These are phyloP conservation scores for Drosophila paranaensis DNA, from an alignment of 2,888 invertebrate genomes.

Conservation along the genomic window DNA sequence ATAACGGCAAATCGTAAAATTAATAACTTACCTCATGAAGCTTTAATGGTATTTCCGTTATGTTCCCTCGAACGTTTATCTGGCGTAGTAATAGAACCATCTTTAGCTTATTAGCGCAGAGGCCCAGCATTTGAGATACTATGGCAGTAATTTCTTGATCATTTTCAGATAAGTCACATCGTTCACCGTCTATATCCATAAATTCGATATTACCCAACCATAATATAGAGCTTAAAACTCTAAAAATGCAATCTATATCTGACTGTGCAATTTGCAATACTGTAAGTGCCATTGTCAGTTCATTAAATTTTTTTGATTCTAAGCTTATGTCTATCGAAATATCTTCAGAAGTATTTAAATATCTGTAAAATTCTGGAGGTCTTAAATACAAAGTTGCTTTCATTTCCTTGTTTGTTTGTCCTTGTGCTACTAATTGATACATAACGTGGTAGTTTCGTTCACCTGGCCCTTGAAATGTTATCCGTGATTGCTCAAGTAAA, in stretches of 20 bases:
- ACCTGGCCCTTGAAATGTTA: conserved; percentile 94
- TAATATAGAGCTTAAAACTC: conserved; percentile 93
- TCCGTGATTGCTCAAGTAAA: conserved; percentile 94
- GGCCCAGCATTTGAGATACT: conserved; percentile 90
- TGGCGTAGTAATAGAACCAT: conserved; percentile 92
- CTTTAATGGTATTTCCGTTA: conserved; percentile 95
- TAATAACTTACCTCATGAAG: conserved; percentile 89
- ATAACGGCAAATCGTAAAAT: too few relatives aligned
- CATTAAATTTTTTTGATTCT: conserved; percentile 91
- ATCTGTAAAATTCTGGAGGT: conserved; percentile 91
- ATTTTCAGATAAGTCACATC: conserved; percentile 90
- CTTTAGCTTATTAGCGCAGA: conserved; percentile 90
- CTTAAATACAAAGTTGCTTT: conserved; percentile 90
- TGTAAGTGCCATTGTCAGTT: conserved; percentile 94
- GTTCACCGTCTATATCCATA: conserved; percentile 94
- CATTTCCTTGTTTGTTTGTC: conserved; percentile 91
- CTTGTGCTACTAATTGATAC: conserved; percentile 95
- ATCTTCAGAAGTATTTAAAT: conserved; percentile 92
- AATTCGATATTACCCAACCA: conserved; percentile 96
- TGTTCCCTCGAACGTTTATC: conserved; percentile 96
- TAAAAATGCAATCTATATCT: conserved; percentile 95
- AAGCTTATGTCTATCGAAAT: conserved; percentile 88
- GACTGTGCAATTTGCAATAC: conserved; percentile 94
- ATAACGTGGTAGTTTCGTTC: conserved; percentile 97
- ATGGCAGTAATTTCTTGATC: conserved; percentile 90